Conservation (phyloP, 1,140 invertebrate species). For the Ctenoplectra terminalis region DNA sequence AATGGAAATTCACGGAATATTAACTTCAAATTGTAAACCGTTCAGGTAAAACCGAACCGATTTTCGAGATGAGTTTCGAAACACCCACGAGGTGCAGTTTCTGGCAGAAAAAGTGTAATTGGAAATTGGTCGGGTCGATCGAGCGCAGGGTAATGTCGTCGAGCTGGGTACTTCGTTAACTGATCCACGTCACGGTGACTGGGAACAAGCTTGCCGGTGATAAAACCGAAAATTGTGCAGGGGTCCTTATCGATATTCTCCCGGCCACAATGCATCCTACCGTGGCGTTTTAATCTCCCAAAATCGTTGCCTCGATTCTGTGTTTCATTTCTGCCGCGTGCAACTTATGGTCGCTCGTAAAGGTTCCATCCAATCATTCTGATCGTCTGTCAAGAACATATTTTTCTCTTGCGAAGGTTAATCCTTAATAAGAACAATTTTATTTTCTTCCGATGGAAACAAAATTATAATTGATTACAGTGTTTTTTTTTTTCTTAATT, state of each 20-base stretch:
- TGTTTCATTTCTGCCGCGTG: neutral
- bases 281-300: constrained; percentile 10
- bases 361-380: neutral
- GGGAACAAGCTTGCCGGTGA: constrained; percentile 28
- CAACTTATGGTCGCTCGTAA: neutral
- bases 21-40: neutral
- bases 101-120: constrained; percentile 18
- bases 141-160: constrained; percentile 24
- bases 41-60: neutral
- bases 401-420: neutral
- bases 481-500: too few species aligned
- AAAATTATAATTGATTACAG: too few species aligned
- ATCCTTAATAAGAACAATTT: too few species aligned
- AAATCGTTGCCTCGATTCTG: neutral
- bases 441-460: too few species aligned
- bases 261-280: constrained; percentile 8
- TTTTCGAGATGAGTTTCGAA: neutral
- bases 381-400: too few species aligned
- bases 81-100: constrained; percentile 12
- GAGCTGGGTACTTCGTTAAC: constrained; percentile 36
- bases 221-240: constrained; percentile 40
- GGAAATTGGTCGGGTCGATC: constrained; percentile 41
- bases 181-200: constrained; percentile 38
- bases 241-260: constrained; percentile 29
- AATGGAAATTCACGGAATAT: neutral